Conservation (phyloP, 2,888 invertebrate species). For the Caenorhabditis afra region DNA sequence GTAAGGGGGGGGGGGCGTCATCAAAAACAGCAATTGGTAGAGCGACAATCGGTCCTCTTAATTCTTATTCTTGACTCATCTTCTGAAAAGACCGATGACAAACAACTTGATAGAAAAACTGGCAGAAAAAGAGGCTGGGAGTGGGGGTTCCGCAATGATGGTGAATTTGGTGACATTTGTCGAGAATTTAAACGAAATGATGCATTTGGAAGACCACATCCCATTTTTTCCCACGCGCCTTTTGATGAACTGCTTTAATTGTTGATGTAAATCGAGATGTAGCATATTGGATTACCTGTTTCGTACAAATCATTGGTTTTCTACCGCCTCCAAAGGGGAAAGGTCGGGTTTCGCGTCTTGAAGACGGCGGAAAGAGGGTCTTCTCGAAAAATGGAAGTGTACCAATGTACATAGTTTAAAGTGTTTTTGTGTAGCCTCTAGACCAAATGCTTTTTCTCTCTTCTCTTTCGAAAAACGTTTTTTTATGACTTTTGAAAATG, state of each 20-base stretch:
- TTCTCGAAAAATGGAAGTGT: not conserved
- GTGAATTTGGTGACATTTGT: not conserved
- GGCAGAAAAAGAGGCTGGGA: not conserved
- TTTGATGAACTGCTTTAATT: conserved; percentile 44
- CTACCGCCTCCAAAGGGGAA: conserved; percentile 28
- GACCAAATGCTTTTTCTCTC: not conserved
- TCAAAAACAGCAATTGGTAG: too few relatives aligned
- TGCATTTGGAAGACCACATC: conserved; percentile 5
- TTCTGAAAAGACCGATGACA: not conserved
- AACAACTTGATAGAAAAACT: conserved; percentile 3
- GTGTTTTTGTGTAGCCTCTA: not conserved
- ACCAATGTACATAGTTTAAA: not conserved
- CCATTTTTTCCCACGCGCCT: conserved; percentile 38
- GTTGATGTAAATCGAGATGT: conserved; percentile 36
- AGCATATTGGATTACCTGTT: conserved; percentile 54
- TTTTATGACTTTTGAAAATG: conserved; percentile 36
- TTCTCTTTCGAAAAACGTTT: too few relatives aligned
- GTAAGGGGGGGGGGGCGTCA: too few relatives aligned
- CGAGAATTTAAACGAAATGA: conserved; percentile 23
- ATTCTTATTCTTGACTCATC: conserved; percentile 25
- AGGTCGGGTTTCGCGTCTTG: conserved; percentile 40
- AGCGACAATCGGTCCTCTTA: not conserved
- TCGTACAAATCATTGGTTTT: conserved; percentile 33
- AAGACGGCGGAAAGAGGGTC: not conserved
- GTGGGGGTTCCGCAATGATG: too few relatives aligned